Conservation (phyloP, 2,797 vertebrate genomes). For the Emydoidea blandingii region DNA sequence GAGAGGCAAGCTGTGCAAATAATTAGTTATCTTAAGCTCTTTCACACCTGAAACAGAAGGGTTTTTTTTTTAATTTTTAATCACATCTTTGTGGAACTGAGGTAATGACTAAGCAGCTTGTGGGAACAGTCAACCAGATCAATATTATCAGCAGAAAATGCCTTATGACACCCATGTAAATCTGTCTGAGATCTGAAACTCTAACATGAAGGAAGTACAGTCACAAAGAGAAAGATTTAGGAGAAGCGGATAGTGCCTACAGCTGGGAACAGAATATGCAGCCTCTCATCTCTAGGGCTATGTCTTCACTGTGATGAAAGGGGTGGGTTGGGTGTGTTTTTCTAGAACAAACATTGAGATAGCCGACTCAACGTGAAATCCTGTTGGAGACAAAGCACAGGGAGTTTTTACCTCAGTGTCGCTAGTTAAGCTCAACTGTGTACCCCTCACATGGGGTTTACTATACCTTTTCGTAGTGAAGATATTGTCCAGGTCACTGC, state of each 20-base stretch:
- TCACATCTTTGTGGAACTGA: not conserved
- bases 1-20: slow-evolving; percentile 67
- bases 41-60: slow-evolving; percentile 21
- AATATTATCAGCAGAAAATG: not conserved
- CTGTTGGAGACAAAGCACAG: not conserved
- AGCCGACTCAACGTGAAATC: not conserved
- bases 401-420: not conserved
- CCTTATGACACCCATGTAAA: not conserved
- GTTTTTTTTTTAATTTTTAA: not conserved
- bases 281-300: not conserved
- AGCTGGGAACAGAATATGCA: not conserved
- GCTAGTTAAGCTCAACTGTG: not conserved
- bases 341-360: not conserved
- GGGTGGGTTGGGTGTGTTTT: not conserved
- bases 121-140: not conserved
- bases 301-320: not conserved
- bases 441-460: not conserved
- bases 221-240: not conserved
- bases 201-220: not conserved
- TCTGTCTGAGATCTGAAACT: fast-evolving
- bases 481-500: not conserved
- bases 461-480: not conserved
- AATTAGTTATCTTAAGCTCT: slow-evolving; percentile 46
- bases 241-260: not conserved
- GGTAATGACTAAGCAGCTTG: not conserved